Base-by-base conservation (phyloP, 2,113 vertebrate species). In the Fulica atra region DNA sequence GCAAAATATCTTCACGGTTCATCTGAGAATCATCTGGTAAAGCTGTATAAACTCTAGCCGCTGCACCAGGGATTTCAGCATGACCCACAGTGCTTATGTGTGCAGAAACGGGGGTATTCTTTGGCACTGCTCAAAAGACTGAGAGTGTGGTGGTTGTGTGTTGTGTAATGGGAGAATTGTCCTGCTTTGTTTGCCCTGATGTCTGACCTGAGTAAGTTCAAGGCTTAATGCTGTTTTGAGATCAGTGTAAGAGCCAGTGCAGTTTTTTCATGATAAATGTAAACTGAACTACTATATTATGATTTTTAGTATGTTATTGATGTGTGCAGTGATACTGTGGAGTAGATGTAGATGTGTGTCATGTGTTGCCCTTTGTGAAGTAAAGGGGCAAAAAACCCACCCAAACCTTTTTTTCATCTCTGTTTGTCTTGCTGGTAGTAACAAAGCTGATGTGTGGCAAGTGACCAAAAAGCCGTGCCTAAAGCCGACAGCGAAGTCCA, bases 401-500 rank as follows among this genome's bases (percentile, higher is more conserved):
- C 50, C 50, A 23, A 7, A 28, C 21, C 48, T 21, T 21, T 48
- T 48, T 48, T 48, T 48, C 44, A 48, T 20, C 48, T 48, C 48
- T 48, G 48, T 10, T 48, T 46, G 44, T 46, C 33, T 81, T 54
- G 31, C 36, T 74, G 35, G 28, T 44, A 54, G n/a, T 61, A 50
- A 78, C 36, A 71, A 79, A 57, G 7, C 7, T 76, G 28, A 28
- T 0, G 0, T 8, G 26, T 80, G n/a, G 35, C 20, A 38, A 28
- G 48, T 69, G 57, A 81, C 42, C 44, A 8, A 29, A 8, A 29
- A 42, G 38, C 44, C 61, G 23, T 90, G 59, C 44, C 76, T 70
- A 0, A 70, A 53, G 28, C 7, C 31, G 16, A 5, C 20, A 80
- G 66, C 29, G 40, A 56, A 56, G 11, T 74, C 17, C 0, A 0